phyloP scores from a whole-genome alignment of 2,888 invertebrate genomes.

The Polymixis lichenea region DNA sequence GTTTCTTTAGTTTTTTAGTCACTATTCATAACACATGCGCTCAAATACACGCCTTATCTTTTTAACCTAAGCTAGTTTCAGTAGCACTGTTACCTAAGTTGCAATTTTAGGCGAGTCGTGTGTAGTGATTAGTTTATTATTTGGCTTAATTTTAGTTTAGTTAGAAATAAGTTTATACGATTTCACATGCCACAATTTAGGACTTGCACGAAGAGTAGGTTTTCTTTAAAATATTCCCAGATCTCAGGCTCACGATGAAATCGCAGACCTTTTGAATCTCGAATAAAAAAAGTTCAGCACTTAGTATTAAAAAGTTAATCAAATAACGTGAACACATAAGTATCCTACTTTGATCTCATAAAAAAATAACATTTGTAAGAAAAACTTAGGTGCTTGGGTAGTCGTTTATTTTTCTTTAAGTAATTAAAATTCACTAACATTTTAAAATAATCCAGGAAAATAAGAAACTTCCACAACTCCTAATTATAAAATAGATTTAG shows the following conservation, averaged over 20 bases:
- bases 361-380: constrained; percentile 70
- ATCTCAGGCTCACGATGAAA: constrained; percentile 71
- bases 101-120: constrained; percentile 28
- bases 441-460: constrained; percentile 11
- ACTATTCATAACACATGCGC: constrained; percentile 50
- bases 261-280: constrained; percentile 67
- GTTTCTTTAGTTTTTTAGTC: constrained; percentile 61
- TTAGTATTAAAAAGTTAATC: constrained; percentile 48
- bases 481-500: constrained; percentile 30
- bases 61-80: neutral
- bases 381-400: constrained; percentile 82
- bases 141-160: constrained; percentile 69
- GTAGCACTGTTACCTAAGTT: constrained; percentile 17
- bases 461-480: constrained; percentile 24
- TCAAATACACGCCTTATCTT: neutral
- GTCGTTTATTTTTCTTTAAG: constrained; percentile 69
- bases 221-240: constrained; percentile 64
- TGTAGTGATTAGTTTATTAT: constrained; percentile 52
- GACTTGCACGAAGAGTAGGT: constrained; percentile 60
- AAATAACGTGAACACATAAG: constrained; percentile 66
- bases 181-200: constrained; percentile 66
- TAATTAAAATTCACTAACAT: constrained; percentile 57
- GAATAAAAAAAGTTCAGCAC: constrained; percentile 39
- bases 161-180: constrained; percentile 71
- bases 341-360: constrained; percentile 85